Base-by-base conservation (phyloP, 2,888 invertebrate genomes). In the Corythucha ciliata region DNA sequence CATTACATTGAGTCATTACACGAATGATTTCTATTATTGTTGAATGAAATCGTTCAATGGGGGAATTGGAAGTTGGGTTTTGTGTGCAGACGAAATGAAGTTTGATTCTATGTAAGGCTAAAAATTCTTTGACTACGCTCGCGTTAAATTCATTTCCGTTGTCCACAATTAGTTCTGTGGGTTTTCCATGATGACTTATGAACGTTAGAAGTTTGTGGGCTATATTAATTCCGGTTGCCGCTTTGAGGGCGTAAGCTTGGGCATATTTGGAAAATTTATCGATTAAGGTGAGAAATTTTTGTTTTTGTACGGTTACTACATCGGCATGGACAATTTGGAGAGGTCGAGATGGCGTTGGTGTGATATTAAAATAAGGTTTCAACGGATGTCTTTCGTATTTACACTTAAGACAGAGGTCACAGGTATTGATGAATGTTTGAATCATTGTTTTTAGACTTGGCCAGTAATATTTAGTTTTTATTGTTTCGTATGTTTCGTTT, bases 21-120 rank as follows among this genome's bases (percentile, higher is more conserved):
- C 52, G 37, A 4, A 52, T 14, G 22, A 33, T 32, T 52, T 52
- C 52, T 8, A 52, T 39, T 1, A 48, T 2, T 12, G 48, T 52
- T 1, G 52, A 52, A 20, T 50, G 53, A 18, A 53, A 42, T n/a
- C 53, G 22, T 36, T 53, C 53, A 4, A 41, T 22, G 6, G 44
- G 20, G 1, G 33, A 18, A 37, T 53, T 53, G 12, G 49, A 49
- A 4, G 41, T 22, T 2, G 49, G 53, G 36, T 53, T 32, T 25
- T 53, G 48, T 3, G 36, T 49, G 14, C 36, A 7, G n/a, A 29
- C 34, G 20, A 34, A 48, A 21, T 53, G 53, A n/a, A 53, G 25
- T 33, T 53, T 26, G 18, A 50, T 42, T 8, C 44, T 50, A 7
- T 53, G 53, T 6, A 49, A 24, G 1, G 18, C 22, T 10, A 48